Evolutionary conservation across 2,797 vertebrate species (phyloP).

Genomic region (Menidia menidia): DNA sequence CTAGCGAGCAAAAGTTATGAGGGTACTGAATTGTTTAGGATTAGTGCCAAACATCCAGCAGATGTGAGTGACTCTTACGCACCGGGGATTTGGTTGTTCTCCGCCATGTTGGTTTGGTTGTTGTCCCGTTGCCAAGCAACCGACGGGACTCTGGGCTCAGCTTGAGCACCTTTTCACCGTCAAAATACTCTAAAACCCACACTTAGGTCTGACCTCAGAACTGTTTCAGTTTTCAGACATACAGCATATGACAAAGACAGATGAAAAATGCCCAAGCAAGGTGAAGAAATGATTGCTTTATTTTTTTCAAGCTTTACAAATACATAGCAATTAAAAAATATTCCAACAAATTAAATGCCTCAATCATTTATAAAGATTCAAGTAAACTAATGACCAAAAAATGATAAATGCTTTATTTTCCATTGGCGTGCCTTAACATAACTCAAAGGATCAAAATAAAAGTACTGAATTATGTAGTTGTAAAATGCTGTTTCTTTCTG

Average conservation of each 20-base stretch:
- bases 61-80: background rate
- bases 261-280: too few relatives aligned
- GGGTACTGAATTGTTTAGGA: background rate
- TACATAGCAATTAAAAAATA: too few relatives aligned
- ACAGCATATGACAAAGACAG: too few relatives aligned
- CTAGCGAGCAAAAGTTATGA: background rate
- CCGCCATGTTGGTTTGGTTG: slow-evolving; percentile 60
- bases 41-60: background rate
- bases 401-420: background rate
- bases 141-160: background rate
- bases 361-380: slow-evolving; percentile 21
- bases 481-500: background rate
- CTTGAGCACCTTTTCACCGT: background rate
- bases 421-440: background rate
- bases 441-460: background rate
- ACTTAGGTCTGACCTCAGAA: too few relatives aligned
- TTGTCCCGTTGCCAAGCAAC: slow-evolving; percentile 69
- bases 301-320: too few relatives aligned
- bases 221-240: too few relatives aligned
- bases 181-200: too few relatives aligned
- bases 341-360: background rate
- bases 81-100: slow-evolving; percentile 65
- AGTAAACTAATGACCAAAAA: slow-evolving; percentile 8
- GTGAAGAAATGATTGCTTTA: too few relatives aligned
- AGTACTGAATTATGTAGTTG: background rate